Percentiles rank a stretch among this genome's conserved stretches.
phyloP scores from a whole-genome alignment of 23 tunicate genomes.

The Botrylloides violaceus region DNA sequence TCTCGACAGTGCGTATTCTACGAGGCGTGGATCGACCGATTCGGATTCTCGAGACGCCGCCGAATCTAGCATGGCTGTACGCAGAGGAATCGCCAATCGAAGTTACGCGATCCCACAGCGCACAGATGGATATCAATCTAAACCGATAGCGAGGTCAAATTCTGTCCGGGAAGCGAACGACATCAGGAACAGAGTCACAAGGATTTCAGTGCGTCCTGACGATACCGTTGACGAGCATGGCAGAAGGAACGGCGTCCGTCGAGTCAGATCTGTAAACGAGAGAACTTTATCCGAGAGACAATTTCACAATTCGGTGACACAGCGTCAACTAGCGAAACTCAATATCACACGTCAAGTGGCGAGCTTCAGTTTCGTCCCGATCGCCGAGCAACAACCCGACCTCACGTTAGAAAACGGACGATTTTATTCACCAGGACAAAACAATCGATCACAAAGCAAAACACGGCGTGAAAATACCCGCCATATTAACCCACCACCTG shows the following conservation, averaged over 20 bases:
- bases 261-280: conserved; percentile 11
- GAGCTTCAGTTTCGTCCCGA: conserved; percentile 10
- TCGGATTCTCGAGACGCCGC: conserved; percentile 9
- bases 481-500: not conserved
- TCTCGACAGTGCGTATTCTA: conserved; percentile 4
- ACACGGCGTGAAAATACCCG: conserved; percentile 9
- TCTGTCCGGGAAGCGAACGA: not conserved
- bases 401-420: conserved; percentile 17
- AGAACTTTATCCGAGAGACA: conserved; percentile 7
- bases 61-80: not conserved
- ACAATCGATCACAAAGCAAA: conserved; percentile 7
- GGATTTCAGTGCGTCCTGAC: conserved; percentile 20
- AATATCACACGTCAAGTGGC: not conserved
- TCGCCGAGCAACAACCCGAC: conserved; percentile 25
- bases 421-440: not conserved
- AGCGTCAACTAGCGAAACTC: conserved; percentile 5
- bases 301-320: not conserved
- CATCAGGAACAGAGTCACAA: not conserved
- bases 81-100: conserved; percentile 8
- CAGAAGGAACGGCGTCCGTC: not conserved
- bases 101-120: conserved; percentile 4
- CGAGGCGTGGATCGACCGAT: conserved; percentile 5
- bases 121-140: not conserved
- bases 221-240: not conserved
- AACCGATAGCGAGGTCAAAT: conserved; percentile 6